Evolutionary conservation across 2,113 vertebrate species (phyloP), one percentile per base, ranked within the genome.

Genomic region (Gobiocypris rarus): DNA sequence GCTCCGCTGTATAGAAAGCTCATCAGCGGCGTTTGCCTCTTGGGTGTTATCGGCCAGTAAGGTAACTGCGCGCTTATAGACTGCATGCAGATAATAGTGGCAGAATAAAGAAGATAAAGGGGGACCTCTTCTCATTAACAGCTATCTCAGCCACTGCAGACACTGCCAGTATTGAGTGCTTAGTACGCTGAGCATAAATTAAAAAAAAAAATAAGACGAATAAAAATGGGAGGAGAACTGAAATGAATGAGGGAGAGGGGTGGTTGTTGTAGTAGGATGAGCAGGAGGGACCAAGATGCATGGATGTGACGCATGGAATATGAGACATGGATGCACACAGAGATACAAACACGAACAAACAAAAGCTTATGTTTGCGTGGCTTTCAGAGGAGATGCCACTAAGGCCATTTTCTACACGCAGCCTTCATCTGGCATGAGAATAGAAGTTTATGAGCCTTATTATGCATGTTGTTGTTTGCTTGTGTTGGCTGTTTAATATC

Each of bases 101-200:
- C 94, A 96, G 95, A 95, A 96, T 95, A 95, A 96, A 96, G 94
- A 94, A 96, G 97, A 98, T 98, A 98, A 98, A 97, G 96, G 93
- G 93, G 93, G 94, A 95, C 95, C 95, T 96, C 96, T 97, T 97
- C 97, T 98, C 97, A 98, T 99, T 99, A 98, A 97, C 96, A 96
- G 95, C 96, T 99, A 99, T 99, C 97, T 98, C 92, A 95, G 95
- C 95, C 96, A 95, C 94, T 94, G 95, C 98, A 99, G 96, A 95
- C 96, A 92, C 94, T 94, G 94, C 89, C 92, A 94, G 94, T 96
- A 96, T 95, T 95, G 96, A 96, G 96, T 95, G 96, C 91, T 93
- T 93, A 90, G 91, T 90, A 92, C 92, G 91, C 78, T 52, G 94
- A 94, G 95, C 95, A 96, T 97, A 96, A 97, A 97, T 98, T 97